phyloP scores from a whole-genome alignment of 2,797 vertebrate genomes.

The Rhadinocentrus ornatus region DNA sequence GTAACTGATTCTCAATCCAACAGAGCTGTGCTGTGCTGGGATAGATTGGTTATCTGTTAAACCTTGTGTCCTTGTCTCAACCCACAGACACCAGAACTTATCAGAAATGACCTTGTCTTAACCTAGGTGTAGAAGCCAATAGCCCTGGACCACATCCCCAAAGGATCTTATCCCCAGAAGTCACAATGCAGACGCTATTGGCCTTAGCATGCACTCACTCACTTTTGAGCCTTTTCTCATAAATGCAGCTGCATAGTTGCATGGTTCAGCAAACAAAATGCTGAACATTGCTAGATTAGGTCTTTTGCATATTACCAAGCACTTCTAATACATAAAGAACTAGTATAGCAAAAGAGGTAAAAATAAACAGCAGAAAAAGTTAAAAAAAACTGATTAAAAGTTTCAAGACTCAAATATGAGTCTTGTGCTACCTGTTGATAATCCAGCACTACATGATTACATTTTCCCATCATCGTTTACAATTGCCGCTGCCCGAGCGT shows the following conservation, averaged over 20 bases:
- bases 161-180: not conserved
- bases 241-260: too few species aligned
- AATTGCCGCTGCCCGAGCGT: too few species aligned
- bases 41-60: not conserved
- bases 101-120: too few species aligned
- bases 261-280: too few species aligned
- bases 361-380: not conserved
- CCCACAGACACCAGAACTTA: not conserved
- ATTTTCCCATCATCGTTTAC: not conserved
- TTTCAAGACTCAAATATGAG: not conserved
- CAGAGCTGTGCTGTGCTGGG: not conserved
- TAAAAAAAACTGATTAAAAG: not conserved
- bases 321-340: not conserved
- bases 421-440: not conserved
- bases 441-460: not conserved
- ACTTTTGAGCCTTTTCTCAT: too few species aligned
- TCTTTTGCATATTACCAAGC: too few species aligned
- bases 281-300: too few species aligned
- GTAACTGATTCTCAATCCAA: not conserved
- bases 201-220: too few species aligned
- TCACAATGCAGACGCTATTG: not conserved
- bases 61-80: not conserved
- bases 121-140: not conserved
- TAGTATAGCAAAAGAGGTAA: not conserved
- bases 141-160: not conserved